Evolutionary conservation across 1,140 invertebrate species (phyloP), one percentile per base, ranked within the genome.

Genomic region (Apis cerana): DNA sequence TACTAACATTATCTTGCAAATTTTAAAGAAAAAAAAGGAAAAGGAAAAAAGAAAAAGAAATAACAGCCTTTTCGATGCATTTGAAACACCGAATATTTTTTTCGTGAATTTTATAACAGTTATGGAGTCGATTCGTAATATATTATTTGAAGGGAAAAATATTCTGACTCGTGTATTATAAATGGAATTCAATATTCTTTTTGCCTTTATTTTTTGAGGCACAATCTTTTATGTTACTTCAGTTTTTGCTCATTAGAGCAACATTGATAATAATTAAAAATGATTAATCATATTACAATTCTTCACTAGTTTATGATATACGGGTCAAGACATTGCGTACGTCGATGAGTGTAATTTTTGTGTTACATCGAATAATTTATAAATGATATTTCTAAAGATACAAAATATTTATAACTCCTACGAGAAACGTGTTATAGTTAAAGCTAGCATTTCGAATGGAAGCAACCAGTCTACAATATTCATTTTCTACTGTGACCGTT

Each of bases 311-410:
- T 69, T 58, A 52, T 82, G 80, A 76, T 76, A 65, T 82, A 82
- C 64, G 75, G n/a, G 72, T 75, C 74, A 52, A 21, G 33, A 52
- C n/a, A n/a, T 43, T 50, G 43, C 23, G 56, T 74, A 68, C 19
- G 65, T 43, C 54, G 48, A 69, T 76, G 67, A 82, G 74, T 82
- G 80, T 82, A 82, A 82, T 82, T 82, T 74, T 75, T 82, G 80
- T 68, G 75, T 81, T 81, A 81, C 80, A 82, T 82, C 72, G 74
- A 82, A 76, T 82, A 82, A 82, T 82, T 82, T 82, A 82, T 82
- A 69, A 82, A 82, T 33, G 58, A 82, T 76, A 82, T 82, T 82
- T 82, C 80, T 82, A 76, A 68, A 76, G 80, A 82, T 82, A 68
- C 23, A 58, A 82, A 56, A 82, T 80, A 83, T 83, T 83, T 83